phyloP scores from a whole-genome alignment of 2,797 vertebrate species.

The Sebastes itinus region DNA sequence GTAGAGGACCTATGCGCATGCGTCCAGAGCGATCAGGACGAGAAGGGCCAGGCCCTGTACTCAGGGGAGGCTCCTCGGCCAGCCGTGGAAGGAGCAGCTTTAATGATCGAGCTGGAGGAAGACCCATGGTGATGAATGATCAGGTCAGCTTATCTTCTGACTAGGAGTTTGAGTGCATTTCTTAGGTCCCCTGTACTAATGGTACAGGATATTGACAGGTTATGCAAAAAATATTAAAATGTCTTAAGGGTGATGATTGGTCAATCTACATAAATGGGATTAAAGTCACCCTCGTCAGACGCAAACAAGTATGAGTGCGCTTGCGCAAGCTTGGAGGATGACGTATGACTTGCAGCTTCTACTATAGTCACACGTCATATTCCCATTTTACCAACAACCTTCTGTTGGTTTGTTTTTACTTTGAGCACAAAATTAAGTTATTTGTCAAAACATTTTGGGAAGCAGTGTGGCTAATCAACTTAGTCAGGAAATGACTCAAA shows the following conservation, averaged over 20 bases:
- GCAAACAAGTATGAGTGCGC: too few relatives aligned
- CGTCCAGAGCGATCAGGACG: conserved; percentile 90
- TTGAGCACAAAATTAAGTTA: too few relatives aligned
- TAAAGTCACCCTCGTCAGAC: neutral
- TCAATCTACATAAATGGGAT: neutral
- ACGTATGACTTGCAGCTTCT: too few relatives aligned
- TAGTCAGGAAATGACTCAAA: too few relatives aligned
- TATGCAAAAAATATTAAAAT: neutral
- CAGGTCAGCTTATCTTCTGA: conserved; percentile 78
- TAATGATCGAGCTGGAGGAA: conserved; percentile 86
- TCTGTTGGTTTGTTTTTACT: too few relatives aligned
- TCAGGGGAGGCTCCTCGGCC: conserved; percentile 86
- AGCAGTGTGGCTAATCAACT: too few relatives aligned
- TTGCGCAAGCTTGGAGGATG: too few relatives aligned
- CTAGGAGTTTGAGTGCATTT: neutral
- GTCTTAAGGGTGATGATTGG: neutral
- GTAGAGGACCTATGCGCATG: conserved; percentile 79
- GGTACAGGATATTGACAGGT: neutral
- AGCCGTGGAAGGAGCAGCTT: conserved; percentile 88
- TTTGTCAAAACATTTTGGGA: too few relatives aligned
- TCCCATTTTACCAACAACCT: too few relatives aligned
- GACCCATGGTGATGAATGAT: conserved; percentile 87
- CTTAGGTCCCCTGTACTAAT: neutral
- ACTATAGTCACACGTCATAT: too few relatives aligned
- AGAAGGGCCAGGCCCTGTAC: conserved; percentile 86